A percentile compares a stretch with the other conserved stretches of the same genome.
Evolutionary conservation across 1,140 invertebrate genomes (phyloP).

Genomic region (Asobara japonica): DNA sequence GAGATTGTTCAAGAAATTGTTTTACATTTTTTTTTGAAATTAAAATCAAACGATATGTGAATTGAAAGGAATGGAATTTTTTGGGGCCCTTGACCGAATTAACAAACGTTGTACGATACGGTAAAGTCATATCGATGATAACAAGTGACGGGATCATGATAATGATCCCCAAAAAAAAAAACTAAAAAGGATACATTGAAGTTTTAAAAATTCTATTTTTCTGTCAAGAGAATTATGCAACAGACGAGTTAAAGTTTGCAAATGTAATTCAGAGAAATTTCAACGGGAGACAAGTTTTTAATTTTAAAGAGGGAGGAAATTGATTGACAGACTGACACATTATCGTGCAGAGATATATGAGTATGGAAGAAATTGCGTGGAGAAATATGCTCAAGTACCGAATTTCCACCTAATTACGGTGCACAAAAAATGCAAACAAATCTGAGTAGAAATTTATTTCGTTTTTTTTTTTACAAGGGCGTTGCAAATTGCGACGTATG

Average conservation of each 20-base stretch:
- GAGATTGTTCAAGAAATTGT: neutral
- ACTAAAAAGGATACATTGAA: conserved; percentile 54
- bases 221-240: conserved; percentile 38
- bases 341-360: too few relatives aligned
- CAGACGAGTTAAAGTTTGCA: neutral
- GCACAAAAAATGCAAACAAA: too few relatives aligned
- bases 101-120: neutral
- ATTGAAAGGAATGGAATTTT: neutral
- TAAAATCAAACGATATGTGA: neutral
- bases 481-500: too few relatives aligned
- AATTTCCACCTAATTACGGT: too few relatives aligned
- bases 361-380: too few relatives aligned
- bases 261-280: neutral
- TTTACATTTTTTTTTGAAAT: neutral
- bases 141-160: neutral
- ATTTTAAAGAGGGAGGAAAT: too few relatives aligned
- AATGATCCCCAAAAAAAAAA: conserved; percentile 27
- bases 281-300: neutral
- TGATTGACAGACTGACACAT: too few relatives aligned
- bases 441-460: too few relatives aligned
- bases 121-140: neutral
- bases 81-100: neutral
- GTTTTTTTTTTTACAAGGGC: too few relatives aligned
- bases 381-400: too few relatives aligned
- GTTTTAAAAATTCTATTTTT: conserved; percentile 67